Evolutionary conservation across 1,140 invertebrate species (phyloP).

Genomic region (Hirudo medicinalis): DNA sequence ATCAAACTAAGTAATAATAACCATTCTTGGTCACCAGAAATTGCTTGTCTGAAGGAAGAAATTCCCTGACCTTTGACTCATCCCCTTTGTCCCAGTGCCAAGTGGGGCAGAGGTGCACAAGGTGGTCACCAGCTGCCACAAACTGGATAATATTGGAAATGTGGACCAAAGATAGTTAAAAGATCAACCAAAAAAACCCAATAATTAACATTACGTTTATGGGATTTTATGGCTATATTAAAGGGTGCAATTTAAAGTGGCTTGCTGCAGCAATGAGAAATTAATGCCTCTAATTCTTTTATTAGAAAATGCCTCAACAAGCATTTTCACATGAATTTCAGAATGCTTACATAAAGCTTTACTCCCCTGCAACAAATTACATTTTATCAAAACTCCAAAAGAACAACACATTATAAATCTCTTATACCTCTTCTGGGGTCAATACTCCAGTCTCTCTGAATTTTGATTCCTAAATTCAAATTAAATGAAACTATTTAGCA

Average conservation of each 20-base stretch:
- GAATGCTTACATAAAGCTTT: no score
- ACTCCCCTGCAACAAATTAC: no score
- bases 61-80: conserved; percentile 63
- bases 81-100: conserved; percentile 94
- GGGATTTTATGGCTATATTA: no score
- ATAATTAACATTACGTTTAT: no score
- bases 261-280: no score
- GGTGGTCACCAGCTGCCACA: conserved; percentile 89
- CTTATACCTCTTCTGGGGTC: conserved; percentile 55
- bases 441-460: conserved; percentile 95
- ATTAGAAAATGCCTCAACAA: no score
- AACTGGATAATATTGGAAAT: conserved; percentile 51
- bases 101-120: conserved; percentile 97
- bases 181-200: no score
- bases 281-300: no score
- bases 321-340: no score
- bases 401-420: background rate
- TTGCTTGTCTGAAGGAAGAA: conserved; percentile 88
- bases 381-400: conserved; percentile 14
- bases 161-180: no score
- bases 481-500: conserved; percentile 12
- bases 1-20: conserved; percentile 20
- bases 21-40: conserved; percentile 88
- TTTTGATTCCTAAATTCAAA: conserved; percentile 71
- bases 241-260: no score